A percentile compares a stretch with the other conserved stretches of the same genome.
Conservation (phyloP, 35 echinoderm and acorn worm species). For the Patiria miniata region DNA sequence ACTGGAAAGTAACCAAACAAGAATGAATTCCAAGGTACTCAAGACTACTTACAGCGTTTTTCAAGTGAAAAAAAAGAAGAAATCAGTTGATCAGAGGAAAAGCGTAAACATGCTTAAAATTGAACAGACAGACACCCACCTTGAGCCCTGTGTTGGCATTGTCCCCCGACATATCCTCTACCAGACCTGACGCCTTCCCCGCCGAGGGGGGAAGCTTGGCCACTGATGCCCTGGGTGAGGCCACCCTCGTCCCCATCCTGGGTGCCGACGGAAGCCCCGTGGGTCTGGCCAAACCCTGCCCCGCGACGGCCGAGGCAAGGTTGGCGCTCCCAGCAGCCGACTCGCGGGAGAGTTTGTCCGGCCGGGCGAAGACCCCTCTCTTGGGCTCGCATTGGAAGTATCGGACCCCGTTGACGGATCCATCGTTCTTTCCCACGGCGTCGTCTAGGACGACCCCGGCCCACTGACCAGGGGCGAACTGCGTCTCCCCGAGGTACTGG, state of each 20-base stretch:
- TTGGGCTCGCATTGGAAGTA: constrained; percentile 99
- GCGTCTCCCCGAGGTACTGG: constrained; percentile 89
- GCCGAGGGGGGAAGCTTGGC: constrained; percentile 57
- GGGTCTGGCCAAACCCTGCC: constrained; percentile 61
- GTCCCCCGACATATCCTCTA: constrained; percentile 60
- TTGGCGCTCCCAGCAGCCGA: constrained; percentile 60
- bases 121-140: constrained; percentile 23
- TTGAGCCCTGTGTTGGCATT: constrained; percentile 72
- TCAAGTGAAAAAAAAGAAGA: too few species aligned
- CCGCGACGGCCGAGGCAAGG: constrained; percentile 35
- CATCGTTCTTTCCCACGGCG: constrained; percentile 92
- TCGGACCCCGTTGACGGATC: constrained; percentile 87
- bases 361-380: constrained; percentile 87
- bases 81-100: too few species aligned
- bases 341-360: constrained; percentile 89
- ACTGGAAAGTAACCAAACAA: too few species aligned
- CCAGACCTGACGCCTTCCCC: constrained; percentile 32
- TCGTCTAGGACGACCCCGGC: constrained; percentile 93
- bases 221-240: constrained; percentile 71
- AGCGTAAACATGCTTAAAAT: not conserved
- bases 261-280: constrained; percentile 73
- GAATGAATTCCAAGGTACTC: too few species aligned
- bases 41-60: too few species aligned
- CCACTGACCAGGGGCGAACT: constrained; percentile 92
- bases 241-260: constrained; percentile 88